phyloP scores from a whole-genome alignment of 2,113 vertebrate genomes.

The Nicator chloris region DNA sequence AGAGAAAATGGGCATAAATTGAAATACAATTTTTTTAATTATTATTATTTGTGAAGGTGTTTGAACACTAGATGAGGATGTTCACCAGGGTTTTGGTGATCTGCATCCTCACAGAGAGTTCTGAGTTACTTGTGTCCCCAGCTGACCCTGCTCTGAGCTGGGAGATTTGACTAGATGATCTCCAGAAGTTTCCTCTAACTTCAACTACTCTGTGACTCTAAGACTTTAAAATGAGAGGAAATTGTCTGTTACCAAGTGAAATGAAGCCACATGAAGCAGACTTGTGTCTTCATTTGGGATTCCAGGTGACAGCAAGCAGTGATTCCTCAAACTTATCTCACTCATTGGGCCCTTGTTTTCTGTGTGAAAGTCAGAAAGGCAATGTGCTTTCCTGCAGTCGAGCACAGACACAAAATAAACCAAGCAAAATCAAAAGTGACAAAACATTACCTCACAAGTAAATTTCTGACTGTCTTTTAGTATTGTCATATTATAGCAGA shows the following conservation, averaged over 20 bases:
- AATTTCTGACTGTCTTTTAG: background rate
- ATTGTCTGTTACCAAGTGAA: background rate
- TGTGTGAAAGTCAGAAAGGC: background rate
- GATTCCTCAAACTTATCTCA: background rate
- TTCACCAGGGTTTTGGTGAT: background rate
- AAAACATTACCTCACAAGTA: background rate
- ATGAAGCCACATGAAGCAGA: background rate
- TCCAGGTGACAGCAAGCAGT: background rate
- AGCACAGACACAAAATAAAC: background rate
- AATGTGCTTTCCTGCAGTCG: background rate
- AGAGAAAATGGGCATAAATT: background rate
- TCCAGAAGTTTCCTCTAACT: background rate
- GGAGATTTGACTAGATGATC: background rate
- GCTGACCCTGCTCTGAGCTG: background rate
- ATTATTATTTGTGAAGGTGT: background rate
- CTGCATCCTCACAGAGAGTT: background rate
- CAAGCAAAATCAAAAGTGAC: background rate
- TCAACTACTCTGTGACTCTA: background rate
- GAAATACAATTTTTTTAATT: background rate
- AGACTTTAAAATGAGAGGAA: background rate
- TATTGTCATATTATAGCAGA: background rate
- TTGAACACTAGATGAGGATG: background rate
- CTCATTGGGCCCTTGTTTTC: background rate
- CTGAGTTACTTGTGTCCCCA: background rate
- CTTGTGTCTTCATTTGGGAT: background rate